Percentiles rank a stretch among this genome's conserved stretches.
Evolutionary conservation across 1,140 invertebrate genomes (phyloP).

Genomic region (Drosophila melanica): DNA sequence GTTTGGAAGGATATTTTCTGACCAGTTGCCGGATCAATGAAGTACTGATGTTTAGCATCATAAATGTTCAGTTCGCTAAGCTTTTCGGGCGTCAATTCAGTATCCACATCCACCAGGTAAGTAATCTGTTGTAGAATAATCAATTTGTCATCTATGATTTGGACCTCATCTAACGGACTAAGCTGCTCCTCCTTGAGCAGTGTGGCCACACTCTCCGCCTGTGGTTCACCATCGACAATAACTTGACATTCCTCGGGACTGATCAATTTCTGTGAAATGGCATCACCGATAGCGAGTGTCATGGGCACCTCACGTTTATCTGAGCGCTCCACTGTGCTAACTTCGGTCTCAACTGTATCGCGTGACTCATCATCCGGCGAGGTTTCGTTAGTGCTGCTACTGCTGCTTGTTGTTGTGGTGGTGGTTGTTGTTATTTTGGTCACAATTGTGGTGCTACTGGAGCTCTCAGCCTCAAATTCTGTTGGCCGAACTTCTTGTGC

Average conservation of each 20-base stretch:
- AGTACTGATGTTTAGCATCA: conserved; percentile 89
- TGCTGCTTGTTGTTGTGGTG: conserved; percentile 53
- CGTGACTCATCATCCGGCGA: conserved; percentile 55
- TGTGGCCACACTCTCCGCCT: conserved; percentile 87
- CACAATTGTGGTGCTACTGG: conserved; percentile 50
- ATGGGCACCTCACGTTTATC: conserved; percentile 61
- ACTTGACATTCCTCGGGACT: conserved; percentile 89
- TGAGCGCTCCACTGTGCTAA: conserved; percentile 33
- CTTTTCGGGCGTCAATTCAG: conserved; percentile 86
- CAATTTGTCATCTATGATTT: conserved; percentile 86
- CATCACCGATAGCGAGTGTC: conserved; percentile 87
- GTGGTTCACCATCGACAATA: conserved; percentile 86
- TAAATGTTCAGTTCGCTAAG: conserved; percentile 90
- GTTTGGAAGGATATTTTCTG: conserved; percentile 91
- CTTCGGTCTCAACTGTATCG: conserved; percentile 44
- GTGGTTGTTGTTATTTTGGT: conserved; percentile 66
- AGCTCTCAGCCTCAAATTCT: not conserved
- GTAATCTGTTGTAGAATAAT: conserved; percentile 74
- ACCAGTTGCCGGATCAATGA: conserved; percentile 91
- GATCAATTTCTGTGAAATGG: conserved; percentile 90
- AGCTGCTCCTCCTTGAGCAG: conserved; percentile 87
- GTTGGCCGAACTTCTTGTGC: conserved; percentile 38
- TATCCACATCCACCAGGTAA: conserved; percentile 76
- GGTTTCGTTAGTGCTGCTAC: conserved; percentile 17
- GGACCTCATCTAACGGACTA: conserved; percentile 87